Evolutionary conservation across 2,797 vertebrate genomes (phyloP).

Genomic region (Fundulus diaphanus): DNA sequence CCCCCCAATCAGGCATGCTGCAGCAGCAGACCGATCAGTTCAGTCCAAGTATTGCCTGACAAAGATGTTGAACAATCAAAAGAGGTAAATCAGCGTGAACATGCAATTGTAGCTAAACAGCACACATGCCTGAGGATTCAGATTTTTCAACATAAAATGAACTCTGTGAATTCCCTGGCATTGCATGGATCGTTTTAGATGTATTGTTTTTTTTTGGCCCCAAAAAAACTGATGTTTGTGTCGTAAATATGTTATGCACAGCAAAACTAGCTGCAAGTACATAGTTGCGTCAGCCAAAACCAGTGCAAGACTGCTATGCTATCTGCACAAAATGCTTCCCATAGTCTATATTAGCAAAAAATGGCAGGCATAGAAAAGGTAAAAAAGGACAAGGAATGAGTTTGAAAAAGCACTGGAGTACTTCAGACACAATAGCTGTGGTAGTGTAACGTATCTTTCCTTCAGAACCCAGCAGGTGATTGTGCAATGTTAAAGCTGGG

Average conservation of each 20-base stretch:
- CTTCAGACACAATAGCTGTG: neutral
- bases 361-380: neutral
- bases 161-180: neutral
- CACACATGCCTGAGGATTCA: neutral
- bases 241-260: neutral
- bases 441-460: neutral
- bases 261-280: neutral
- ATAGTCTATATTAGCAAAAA: slow-evolving; percentile 12
- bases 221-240: neutral
- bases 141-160: neutral
- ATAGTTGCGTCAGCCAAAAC: slow-evolving; percentile 19
- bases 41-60: neutral
- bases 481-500: neutral
- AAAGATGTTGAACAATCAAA: neutral
- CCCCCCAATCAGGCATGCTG: slow-evolving; percentile 17
- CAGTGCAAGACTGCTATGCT: neutral
- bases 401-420: neutral
- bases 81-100: neutral
- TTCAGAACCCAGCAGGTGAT: neutral
- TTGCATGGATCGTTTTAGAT: neutral
- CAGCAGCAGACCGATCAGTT: slow-evolving; percentile 20
- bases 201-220: neutral
- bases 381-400: neutral
- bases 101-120: neutral
- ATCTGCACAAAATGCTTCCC: slow-evolving; percentile 1